phyloP scores from a whole-genome alignment of 2,888 invertebrate species.

The Hesperia comma region DNA sequence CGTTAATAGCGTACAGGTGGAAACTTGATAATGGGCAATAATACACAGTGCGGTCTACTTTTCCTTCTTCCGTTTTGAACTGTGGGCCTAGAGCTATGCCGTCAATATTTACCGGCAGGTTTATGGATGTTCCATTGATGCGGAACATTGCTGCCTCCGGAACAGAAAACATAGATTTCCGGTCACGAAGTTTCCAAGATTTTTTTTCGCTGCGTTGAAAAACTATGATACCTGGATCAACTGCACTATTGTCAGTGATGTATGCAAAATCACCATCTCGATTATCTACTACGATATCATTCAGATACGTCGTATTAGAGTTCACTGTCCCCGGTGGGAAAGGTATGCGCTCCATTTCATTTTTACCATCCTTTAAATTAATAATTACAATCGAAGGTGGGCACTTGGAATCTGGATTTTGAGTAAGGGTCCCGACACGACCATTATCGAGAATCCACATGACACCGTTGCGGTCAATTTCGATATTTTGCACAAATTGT shows the following conservation, averaged over 20 bases:
- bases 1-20: conserved; percentile 86
- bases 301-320: conserved; percentile 84
- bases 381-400: conserved; percentile 87
- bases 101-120: conserved; percentile 86
- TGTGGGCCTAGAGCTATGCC: conserved; percentile 89
- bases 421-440: conserved; percentile 84
- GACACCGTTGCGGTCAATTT: conserved; percentile 87
- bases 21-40: conserved; percentile 88
- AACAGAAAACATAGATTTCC: conserved; percentile 85
- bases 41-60: conserved; percentile 83
- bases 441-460: conserved; percentile 89
- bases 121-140: conserved; percentile 84
- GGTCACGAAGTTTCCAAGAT: conserved; percentile 88
- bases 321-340: conserved; percentile 86
- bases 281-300: conserved; percentile 89
- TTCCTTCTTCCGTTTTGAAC: conserved; percentile 62
- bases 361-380: conserved; percentile 85
- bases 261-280: conserved; percentile 88
- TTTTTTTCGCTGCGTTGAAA: conserved; percentile 86
- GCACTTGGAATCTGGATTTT: conserved; percentile 82
- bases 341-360: conserved; percentile 82
- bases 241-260: conserved; percentile 87
- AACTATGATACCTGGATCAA: conserved; percentile 89
- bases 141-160: conserved; percentile 84
- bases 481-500: conserved; percentile 90